Conservation (phyloP, 2,888 invertebrate species). For the Megaustenia siamemsis region DNA sequence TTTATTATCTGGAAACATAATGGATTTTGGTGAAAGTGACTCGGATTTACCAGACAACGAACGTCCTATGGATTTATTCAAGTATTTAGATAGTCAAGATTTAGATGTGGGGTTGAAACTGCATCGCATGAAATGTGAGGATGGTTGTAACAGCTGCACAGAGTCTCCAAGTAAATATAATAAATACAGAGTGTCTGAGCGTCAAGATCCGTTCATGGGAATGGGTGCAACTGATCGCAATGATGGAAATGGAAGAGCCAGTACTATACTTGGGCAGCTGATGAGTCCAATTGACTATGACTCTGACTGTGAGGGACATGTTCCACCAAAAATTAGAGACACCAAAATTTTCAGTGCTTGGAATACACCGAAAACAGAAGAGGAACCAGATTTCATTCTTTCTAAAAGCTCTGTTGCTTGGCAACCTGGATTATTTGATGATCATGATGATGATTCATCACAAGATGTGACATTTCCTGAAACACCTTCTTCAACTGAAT, state of each 20-base stretch:
- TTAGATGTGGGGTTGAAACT: not conserved
- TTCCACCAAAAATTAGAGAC: not conserved
- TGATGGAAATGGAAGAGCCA: not conserved
- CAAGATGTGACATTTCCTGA: conserved; percentile 40
- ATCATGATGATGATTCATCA: conserved; percentile 11
- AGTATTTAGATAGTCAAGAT: conserved; percentile 26
- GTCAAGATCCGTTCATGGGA: conserved; percentile 49
- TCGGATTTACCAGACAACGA: conserved; percentile 44
- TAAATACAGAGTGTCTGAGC: conserved; percentile 32
- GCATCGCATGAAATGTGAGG: conserved; percentile 37
- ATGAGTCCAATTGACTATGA: conserved; percentile 19
- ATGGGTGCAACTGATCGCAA: not conserved
- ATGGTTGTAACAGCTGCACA: not conserved
- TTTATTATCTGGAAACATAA: not conserved
- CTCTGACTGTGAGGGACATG: not conserved
- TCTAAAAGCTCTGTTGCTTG: not conserved
- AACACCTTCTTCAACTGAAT: conserved; percentile 44
- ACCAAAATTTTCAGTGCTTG: conserved; percentile 13
- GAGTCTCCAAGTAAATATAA: conserved; percentile 29
- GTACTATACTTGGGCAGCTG: not conserved
- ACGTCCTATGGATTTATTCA: conserved; percentile 42
- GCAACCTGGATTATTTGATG: not conserved
- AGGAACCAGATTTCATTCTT: not conserved
- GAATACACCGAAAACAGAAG: conserved; percentile 13
- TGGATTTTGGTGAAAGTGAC: conserved; percentile 36